A percentile compares a stretch with the other conserved stretches of the same genome.
Evolutionary conservation across 2,888 invertebrate species (phyloP).

Genomic region (Aspidiotus destructor): DNA sequence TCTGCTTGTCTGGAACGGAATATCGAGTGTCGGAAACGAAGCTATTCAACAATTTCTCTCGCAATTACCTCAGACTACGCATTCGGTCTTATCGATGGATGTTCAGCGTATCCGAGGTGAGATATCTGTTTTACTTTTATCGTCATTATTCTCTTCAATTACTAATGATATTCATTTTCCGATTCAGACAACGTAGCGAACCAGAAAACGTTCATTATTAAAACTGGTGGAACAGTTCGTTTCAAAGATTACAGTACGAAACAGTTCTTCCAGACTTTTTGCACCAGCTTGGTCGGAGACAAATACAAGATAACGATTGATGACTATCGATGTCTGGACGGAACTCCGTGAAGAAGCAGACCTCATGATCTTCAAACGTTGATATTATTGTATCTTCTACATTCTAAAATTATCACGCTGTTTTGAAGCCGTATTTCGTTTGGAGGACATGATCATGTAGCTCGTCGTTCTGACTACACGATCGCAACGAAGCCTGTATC

Average conservation of each 20-base stretch:
- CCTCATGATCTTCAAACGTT: too few relatives aligned
- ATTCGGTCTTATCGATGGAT: conserved; percentile 10
- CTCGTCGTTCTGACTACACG: too few relatives aligned
- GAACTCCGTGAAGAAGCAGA: conserved; percentile 10
- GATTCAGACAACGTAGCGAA: conserved; percentile 14
- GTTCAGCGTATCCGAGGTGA: conserved; percentile 19
- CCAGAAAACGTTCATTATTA: conserved; percentile 14
- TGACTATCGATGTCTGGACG: conserved; percentile 20
- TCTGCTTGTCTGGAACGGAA: conserved; percentile 19
- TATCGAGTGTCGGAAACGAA: conserved; percentile 9
- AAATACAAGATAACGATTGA: conserved; percentile 23
- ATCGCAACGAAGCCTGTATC: too few relatives aligned
- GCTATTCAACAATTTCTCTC: conserved; percentile 18
- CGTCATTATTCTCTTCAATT: neutral
- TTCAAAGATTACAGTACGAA: conserved; percentile 23
- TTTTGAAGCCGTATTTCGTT: too few relatives aligned
- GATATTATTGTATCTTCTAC: too few relatives aligned
- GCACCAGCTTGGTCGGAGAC: conserved; percentile 5
- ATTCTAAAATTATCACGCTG: too few relatives aligned
- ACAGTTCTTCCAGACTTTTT: conserved; percentile 27
- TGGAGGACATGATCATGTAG: too few relatives aligned
- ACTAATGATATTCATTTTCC: neutral
- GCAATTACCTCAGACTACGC: conserved; percentile 15
- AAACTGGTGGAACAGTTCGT: conserved; percentile 16
- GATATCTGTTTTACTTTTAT: too few relatives aligned